phyloP scores from a whole-genome alignment of 2,113 vertebrate genomes.

The Notothenia rossii region DNA sequence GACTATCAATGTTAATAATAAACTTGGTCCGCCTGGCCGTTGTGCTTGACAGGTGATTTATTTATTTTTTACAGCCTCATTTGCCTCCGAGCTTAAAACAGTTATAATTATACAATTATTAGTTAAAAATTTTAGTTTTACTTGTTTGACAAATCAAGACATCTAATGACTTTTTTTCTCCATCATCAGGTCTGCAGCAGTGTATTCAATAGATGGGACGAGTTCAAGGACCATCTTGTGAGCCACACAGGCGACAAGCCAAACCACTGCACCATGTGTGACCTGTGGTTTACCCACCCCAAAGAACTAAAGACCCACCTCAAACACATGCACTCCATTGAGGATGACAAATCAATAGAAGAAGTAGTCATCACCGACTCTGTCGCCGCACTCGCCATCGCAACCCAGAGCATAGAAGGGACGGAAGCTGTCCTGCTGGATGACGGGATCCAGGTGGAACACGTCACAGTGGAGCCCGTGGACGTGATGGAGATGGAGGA shows the following conservation, averaged over 20 bases:
- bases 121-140: no score
- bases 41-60: no score
- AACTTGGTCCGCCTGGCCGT: no score
- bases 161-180: background rate
- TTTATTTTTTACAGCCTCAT: no score
- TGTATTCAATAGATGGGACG: conserved; percentile 98
- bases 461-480: conserved; percentile 84
- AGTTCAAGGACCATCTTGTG: conserved; percentile 97
- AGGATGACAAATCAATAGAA: conserved; percentile 79
- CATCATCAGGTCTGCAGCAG: conserved; percentile 94
- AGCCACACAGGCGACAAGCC: conserved; percentile 97
- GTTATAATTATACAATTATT: no score
- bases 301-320: conserved; percentile 91
- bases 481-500: conserved; percentile 84
- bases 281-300: conserved; percentile 97
- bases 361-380: conserved; percentile 88
- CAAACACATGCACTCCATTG: conserved; percentile 87
- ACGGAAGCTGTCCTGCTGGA: conserved; percentile 89
- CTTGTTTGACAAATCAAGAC: no score
- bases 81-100: no score
- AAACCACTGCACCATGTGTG: conserved; percentile 97
- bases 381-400: conserved; percentile 81
- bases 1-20: no score
- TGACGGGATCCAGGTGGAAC: conserved; percentile 89
- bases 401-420: conserved; percentile 82